Evolutionary conservation across 1,140 invertebrate species (phyloP), one percentile per base, ranked within the genome.

Genomic region (Drosophila funebris): DNA sequence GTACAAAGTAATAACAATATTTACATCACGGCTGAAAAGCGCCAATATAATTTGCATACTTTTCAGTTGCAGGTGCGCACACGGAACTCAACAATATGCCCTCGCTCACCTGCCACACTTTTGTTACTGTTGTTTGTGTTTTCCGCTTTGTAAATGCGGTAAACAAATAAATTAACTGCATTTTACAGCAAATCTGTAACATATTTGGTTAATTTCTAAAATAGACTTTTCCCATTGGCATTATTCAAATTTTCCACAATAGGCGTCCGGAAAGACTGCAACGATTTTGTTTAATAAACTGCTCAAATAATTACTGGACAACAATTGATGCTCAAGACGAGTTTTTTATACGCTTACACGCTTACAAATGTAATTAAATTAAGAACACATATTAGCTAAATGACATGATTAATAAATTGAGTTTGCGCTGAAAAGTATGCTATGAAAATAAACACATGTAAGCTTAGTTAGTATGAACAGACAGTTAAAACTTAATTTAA

Each of bases 201-300:
- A 72, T 67, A 87, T 87, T 85, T 78, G 82, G 82, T 87, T 85
- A 87, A 85, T 85, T 75, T 78, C 48, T 41, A 68, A 87, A 87
- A 60, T 72, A 64, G 44, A 11, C 48, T 52, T 41, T 27, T 13
- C n/a, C 64, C 31, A 31, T 9, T 43, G 31, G 43, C 66, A 70
- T 52, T 85, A 84, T 76, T 63, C 63, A 84, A 80, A 84, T 79
- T 74, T 60, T 29, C 20, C 22, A 8, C 16, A 52, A 66, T 63
- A 61, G 39, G 43, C 36, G 43, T 68, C 6, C 44, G 44, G 36
- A 72, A 70, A 66, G 31, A 57, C 39, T 58, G 73, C 70, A 71
- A 57, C 37, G 61, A 85, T 67, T 77, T 62, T 63, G 61, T 68
- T 67, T 78, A 81, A 85, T 85, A 87, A 75, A 87, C 66, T 87